Conservation (phyloP, 2,888 invertebrate species). For the Lottia gigantea region DNA sequence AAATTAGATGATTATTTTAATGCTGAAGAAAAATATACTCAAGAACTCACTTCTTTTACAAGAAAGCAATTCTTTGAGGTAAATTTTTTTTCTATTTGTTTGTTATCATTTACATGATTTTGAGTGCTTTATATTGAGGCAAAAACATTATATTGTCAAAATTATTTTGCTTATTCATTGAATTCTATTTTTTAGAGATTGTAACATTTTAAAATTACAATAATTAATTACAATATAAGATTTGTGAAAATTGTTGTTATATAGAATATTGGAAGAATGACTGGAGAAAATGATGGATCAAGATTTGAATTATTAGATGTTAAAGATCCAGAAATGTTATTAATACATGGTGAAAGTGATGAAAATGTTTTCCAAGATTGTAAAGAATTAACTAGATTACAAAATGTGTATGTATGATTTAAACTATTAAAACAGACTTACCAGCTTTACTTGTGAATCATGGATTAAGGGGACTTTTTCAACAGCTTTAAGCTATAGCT, state of each 20-base stretch:
- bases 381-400: slow-evolving; percentile 57
- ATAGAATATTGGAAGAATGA: slow-evolving; percentile 62
- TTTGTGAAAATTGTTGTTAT: too few species aligned
- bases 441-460: background rate
- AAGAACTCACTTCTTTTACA: slow-evolving; percentile 58
- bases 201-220: background rate
- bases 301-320: slow-evolving; percentile 59
- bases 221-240: too few species aligned
- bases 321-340: slow-evolving; percentile 53
- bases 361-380: slow-evolving; percentile 54
- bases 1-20: slow-evolving; percentile 44
- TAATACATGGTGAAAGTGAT: slow-evolving; percentile 49
- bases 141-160: background rate
- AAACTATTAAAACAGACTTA: background rate
- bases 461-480: background rate
- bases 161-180: background rate
- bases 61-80: slow-evolving; percentile 65
- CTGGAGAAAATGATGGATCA: slow-evolving; percentile 51
- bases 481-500: background rate
- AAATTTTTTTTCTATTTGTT: background rate
- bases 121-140: too few species aligned
- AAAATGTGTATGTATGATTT: slow-evolving; percentile 48
- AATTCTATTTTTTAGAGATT: background rate
- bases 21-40: slow-evolving; percentile 56
- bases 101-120: too few species aligned